A percentile compares a stretch with the other conserved stretches of the same genome.
phyloP scores from a whole-genome alignment of 1,140 invertebrate genomes.

The Capitella teleta region DNA sequence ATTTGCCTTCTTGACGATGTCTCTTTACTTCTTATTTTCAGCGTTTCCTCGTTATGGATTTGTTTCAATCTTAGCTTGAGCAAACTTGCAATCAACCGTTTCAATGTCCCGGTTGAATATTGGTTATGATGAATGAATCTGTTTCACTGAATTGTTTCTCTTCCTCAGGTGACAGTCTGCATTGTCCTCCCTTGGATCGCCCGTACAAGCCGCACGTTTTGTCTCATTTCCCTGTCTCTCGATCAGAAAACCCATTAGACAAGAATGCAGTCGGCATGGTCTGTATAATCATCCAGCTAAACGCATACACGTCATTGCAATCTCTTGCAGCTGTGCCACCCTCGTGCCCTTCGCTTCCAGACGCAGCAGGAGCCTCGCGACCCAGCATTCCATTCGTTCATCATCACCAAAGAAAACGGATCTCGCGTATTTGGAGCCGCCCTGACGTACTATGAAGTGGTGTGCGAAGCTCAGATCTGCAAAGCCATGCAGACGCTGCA shows the following conservation, averaged over 20 bases:
- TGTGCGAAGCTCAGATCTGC: constrained; percentile 79
- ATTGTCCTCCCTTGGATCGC: constrained; percentile 76
- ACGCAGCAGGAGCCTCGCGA: constrained; percentile 84
- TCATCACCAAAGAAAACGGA: constrained; percentile 93
- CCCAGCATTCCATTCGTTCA: constrained; percentile 89
- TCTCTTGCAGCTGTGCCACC: constrained; percentile 70
- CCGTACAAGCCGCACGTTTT: constrained; percentile 89
- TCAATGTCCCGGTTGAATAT: no score
- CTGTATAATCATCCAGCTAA: not conserved
- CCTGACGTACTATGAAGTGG: constrained; percentile 89
- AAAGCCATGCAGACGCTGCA: constrained; percentile 88
- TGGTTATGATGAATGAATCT: no score
- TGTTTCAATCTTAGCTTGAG: no score
- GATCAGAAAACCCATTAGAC: constrained; percentile 84
- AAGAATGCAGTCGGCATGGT: constrained; percentile 85
- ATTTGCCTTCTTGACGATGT: no score
- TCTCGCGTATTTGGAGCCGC: constrained; percentile 85
- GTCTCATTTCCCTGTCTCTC: constrained; percentile 83
- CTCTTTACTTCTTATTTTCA: no score
- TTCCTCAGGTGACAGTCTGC: constrained; percentile 48
- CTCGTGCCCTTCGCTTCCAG: constrained; percentile 81
- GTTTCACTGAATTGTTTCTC: not conserved
- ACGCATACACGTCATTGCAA: not conserved
- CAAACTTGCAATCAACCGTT: no score
- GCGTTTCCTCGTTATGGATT: no score